Evolutionary conservation across 2,113 vertebrate species (phyloP).

Genomic region (Atlantisia rogersi): DNA sequence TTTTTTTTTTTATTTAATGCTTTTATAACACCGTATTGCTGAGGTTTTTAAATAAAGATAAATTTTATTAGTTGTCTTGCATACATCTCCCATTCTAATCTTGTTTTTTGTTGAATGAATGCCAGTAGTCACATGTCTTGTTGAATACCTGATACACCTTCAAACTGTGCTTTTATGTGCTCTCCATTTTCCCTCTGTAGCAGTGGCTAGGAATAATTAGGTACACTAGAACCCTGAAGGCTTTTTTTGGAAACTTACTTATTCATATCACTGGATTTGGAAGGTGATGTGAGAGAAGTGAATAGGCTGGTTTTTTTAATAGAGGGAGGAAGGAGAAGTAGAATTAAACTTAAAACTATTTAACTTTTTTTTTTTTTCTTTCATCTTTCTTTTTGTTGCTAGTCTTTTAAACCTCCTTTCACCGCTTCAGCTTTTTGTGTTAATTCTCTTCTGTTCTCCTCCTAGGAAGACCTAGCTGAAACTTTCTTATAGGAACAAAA

Average conservation of each 20-base stretch:
- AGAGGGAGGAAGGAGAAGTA: background rate
- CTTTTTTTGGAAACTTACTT: background rate
- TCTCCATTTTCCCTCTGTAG: background rate
- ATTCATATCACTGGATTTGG: background rate
- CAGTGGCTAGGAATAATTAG: background rate
- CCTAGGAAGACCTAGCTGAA: background rate
- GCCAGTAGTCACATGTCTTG: background rate
- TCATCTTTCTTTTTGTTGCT: background rate
- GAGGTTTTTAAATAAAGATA: slow-evolving; percentile 34
- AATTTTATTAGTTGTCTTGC: background rate
- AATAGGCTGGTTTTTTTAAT: background rate
- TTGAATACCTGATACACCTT: background rate
- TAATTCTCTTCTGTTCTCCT: background rate
- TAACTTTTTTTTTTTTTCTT: background rate
- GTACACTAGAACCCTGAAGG: background rate
- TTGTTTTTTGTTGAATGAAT: background rate
- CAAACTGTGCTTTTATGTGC: background rate
- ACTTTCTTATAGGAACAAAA: background rate
- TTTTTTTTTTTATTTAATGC: background rate
- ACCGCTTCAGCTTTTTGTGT: background rate
- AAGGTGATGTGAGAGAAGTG: background rate
- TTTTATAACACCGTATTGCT: background rate
- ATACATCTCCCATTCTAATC: background rate
- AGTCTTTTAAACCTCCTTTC: background rate
- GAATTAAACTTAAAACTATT: background rate